Evolutionary conservation across 2,797 vertebrate species (phyloP).

Genomic region (Falco rusticolus): DNA sequence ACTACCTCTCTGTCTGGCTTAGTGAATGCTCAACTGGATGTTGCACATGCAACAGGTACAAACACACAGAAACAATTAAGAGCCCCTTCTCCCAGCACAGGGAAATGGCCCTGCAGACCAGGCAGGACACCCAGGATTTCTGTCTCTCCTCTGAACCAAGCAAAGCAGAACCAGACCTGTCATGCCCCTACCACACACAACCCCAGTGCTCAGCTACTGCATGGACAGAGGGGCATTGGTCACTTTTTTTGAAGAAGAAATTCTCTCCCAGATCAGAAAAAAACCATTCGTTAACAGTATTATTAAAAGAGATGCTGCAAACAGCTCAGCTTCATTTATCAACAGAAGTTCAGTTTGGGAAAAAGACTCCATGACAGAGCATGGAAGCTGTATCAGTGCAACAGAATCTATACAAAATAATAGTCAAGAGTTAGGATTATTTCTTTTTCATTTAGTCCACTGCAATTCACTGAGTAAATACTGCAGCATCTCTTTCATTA

Average conservation of each 20-base stretch:
- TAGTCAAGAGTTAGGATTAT: neutral
- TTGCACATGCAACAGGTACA: neutral
- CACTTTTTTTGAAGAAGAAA: neutral
- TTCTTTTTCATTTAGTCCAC: neutral
- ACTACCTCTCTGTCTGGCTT: neutral
- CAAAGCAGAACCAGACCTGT: neutral
- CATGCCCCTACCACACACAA: too few species aligned
- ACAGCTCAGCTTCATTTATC: neutral
- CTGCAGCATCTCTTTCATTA: neutral
- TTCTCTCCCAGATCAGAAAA: neutral
- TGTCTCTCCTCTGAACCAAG: neutral
- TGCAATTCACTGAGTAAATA: neutral
- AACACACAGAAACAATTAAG: neutral
- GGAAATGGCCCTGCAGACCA: rapidly evolving
- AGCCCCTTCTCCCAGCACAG: neutral
- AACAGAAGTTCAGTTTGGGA: neutral
- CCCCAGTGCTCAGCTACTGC: rapidly evolving
- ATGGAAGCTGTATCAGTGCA: neutral
- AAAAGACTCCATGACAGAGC: neutral
- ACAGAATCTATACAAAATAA: neutral
- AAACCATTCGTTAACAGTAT: neutral
- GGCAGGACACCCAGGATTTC: neutral
- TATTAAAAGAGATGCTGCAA: neutral
- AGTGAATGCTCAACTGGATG: neutral
- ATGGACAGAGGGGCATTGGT: rapidly evolving